A percentile compares a stretch with the other conserved stretches of the same genome.
Conservation (phyloP, 23 tunicate species). For the Styela plicata region DNA sequence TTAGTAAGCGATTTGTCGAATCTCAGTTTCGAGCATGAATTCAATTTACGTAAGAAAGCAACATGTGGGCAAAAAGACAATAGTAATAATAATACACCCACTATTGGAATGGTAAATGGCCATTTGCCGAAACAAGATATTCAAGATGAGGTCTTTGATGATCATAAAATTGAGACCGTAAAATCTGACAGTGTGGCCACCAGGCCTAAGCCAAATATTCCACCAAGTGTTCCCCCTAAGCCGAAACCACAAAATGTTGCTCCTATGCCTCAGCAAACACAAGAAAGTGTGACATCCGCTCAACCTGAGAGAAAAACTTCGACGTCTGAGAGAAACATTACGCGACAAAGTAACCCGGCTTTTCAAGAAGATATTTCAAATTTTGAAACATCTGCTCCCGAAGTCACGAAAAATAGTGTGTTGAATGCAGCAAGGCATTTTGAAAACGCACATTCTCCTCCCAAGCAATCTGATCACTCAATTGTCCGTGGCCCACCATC, state of each 20-base stretch:
- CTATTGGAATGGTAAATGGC: background rate
- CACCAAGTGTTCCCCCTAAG: background rate
- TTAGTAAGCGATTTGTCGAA: constrained; percentile 35
- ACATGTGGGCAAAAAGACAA: background rate
- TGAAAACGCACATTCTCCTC: background rate
- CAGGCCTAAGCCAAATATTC: background rate
- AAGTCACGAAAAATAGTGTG: background rate
- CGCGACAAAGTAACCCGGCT: background rate
- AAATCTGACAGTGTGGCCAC: background rate
- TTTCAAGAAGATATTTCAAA: background rate
- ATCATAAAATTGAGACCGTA: background rate
- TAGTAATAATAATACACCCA: too few relatives aligned
- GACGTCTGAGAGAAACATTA: background rate
- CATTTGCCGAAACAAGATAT: background rate
- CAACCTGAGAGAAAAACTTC: background rate
- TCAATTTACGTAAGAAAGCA: background rate
- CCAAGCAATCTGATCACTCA: background rate
- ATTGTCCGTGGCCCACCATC: background rate
- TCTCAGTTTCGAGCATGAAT: constrained; percentile 5
- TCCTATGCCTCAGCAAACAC: background rate
- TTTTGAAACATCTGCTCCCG: background rate
- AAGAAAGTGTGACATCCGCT: background rate
- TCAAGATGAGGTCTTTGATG: background rate
- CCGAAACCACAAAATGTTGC: background rate
- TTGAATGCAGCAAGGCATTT: constrained; percentile 3